These are phyloP conservation scores for Ichneumon xanthorius DNA, from an alignment of 2,888 invertebrate genomes.

Conservation along the genomic window DNA sequence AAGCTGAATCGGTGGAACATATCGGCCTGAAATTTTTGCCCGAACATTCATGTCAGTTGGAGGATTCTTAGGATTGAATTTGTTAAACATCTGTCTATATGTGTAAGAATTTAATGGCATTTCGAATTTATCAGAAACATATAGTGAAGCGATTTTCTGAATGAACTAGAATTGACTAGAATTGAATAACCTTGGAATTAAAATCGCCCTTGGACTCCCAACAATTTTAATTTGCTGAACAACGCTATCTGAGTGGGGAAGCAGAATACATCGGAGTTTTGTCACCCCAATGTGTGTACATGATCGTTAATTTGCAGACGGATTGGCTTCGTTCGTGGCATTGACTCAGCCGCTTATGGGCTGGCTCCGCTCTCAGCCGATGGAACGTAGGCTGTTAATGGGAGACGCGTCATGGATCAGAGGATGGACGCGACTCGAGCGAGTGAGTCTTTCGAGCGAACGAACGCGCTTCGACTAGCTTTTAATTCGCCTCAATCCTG, in stretches of 20 bases:
- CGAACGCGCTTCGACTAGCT: conserved; percentile 70
- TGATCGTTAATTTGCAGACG: conserved; percentile 35
- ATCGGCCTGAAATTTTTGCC: neutral
- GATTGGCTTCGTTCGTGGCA: conserved; percentile 64
- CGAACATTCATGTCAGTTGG: too few species aligned
- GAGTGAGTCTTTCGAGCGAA: conserved; percentile 53
- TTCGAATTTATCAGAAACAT: neutral
- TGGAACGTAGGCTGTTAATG: conserved; percentile 65
- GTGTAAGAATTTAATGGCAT: neutral
- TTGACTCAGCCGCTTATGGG: conserved; percentile 66
- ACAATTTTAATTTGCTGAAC: neutral
- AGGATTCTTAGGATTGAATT: too few species aligned
- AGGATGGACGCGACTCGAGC: conserved; percentile 33
- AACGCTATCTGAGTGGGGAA: neutral
- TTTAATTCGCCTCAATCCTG: conserved; percentile 83
- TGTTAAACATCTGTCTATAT: neutral
- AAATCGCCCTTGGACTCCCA: neutral
- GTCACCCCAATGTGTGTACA: neutral
- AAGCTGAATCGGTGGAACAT: neutral
- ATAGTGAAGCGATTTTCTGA: neutral
- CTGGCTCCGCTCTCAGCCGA: conserved; percentile 21
- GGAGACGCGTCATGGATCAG: conserved; percentile 24
- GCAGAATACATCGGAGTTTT: neutral
- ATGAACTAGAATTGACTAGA: neutral
- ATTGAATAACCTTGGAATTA: neutral